These are phyloP conservation scores for Desoria tigrina DNA, from an alignment of 2,888 invertebrate genomes.

Conservation along the genomic window DNA sequence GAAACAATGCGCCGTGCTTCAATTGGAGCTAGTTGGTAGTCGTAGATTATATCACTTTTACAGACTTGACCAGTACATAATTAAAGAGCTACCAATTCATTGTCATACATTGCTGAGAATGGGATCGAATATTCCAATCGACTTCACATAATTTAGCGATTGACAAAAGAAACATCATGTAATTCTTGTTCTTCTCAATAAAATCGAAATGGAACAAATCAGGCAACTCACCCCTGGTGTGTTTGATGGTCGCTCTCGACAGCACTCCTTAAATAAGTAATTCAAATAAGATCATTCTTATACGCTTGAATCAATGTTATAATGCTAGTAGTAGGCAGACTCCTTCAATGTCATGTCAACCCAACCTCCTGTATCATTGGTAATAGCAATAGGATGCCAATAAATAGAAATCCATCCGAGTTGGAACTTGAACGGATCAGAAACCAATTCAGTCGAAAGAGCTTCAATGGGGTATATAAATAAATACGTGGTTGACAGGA, in stretches of 20 bases:
- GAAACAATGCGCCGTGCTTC: no score
- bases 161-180: conserved; percentile 7
- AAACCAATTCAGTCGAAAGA: no score
- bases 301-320: neutral
- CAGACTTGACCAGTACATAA: no score
- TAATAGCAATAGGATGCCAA: no score
- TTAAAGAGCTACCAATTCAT: no score
- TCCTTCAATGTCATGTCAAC: conserved; percentile 1
- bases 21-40: no score
- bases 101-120: no score
- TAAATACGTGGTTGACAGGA: no score
- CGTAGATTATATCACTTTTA: no score
- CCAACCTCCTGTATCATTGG: neutral
- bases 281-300: neutral
- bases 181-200: conserved; percentile 4
- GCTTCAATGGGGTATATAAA: no score
- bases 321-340: neutral
- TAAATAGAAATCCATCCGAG: no score
- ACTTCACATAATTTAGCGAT: neutral
- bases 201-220: neutral
- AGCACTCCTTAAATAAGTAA: conserved; percentile 7
- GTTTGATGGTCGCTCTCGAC: conserved; percentile 1
- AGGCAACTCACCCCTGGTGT: neutral
- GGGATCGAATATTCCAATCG: neutral
- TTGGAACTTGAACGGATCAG: no score